Evolutionary conservation across 2,113 vertebrate species (phyloP).

Genomic region (Falco punctatus): DNA sequence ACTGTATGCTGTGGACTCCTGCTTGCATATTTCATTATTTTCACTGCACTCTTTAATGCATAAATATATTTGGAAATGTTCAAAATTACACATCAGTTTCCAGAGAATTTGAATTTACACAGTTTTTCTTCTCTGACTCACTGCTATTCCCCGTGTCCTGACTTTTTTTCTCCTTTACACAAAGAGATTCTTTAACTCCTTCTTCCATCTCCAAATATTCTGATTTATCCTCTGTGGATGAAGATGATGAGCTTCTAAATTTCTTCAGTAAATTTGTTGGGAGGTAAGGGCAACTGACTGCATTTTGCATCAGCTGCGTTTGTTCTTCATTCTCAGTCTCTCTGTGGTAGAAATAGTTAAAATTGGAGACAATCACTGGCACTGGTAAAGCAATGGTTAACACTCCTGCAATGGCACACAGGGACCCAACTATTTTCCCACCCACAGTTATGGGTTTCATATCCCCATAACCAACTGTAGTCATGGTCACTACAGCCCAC

Average conservation of each 20-base stretch:
- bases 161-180: conserved; percentile 89
- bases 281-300: conserved; percentile 91
- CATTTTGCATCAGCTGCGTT: conserved; percentile 84
- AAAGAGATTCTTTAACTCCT: conserved; percentile 95
- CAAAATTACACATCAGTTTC: conserved; percentile 95
- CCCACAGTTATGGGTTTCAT: conserved; percentile 99
- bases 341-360: conserved; percentile 99
- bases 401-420: conserved; percentile 97
- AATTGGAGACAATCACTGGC: conserved; percentile 99
- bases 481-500: conserved; percentile 99
- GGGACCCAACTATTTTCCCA: conserved; percentile 97
- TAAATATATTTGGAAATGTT: conserved; percentile 78
- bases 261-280: conserved; percentile 90
- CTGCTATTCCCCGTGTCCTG: conserved; percentile 91
- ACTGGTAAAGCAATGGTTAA: conserved; percentile 98
- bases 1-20: conserved; percentile 73
- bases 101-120: conserved; percentile 90
- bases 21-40: conserved; percentile 83
- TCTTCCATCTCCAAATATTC: conserved; percentile 99
- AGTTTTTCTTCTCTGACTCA: conserved; percentile 93
- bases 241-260: conserved; percentile 89
- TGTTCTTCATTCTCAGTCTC: conserved; percentile 96
- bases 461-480: conserved; percentile 98
- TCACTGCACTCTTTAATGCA: conserved; percentile 81
- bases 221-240: conserved; percentile 94